A percentile compares a stretch with the other conserved stretches of the same genome.
phyloP scores from a whole-genome alignment of 2,797 vertebrate species.

The Sarcophilus harrisii region DNA sequence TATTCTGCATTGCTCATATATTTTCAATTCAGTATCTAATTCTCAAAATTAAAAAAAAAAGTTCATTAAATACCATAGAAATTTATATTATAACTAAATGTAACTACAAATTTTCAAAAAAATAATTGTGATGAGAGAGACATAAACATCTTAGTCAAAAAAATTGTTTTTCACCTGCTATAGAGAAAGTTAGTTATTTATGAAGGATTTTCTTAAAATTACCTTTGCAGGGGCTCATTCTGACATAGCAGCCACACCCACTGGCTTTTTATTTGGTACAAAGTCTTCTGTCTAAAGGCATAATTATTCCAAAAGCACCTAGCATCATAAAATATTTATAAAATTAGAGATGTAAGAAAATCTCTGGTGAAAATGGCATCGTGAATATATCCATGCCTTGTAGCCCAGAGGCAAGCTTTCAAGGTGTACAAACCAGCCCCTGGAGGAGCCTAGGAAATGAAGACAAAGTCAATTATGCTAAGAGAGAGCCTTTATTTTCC shows the following conservation, averaged over 20 bases:
- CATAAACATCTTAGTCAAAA: not conserved
- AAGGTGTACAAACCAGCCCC: constrained; percentile 57
- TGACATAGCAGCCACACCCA: not conserved
- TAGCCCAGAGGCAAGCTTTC: constrained; percentile 69
- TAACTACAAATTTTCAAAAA: not conserved
- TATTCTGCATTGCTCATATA: not conserved
- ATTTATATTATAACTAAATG: not conserved
- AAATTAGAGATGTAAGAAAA: constrained; percentile 12
- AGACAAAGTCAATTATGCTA: constrained; percentile 71
- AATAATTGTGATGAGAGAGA: not conserved
- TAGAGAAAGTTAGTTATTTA: not conserved
- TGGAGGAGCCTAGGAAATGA: constrained; percentile 66
- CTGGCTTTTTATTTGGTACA: constrained; percentile 4
- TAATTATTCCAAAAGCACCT: constrained; percentile 64
- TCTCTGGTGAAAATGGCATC: not conserved
- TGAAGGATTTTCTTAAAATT: not conserved
- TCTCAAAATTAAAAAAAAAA: not conserved
- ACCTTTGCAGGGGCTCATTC: not conserved
- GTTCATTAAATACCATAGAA: not conserved
- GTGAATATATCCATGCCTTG: constrained; percentile 37
- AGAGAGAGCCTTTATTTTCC: constrained; percentile 68
- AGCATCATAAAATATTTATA: constrained; percentile 51
- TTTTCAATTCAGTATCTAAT: not conserved
- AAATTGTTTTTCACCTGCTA: not conserved
- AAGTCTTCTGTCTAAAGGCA: not conserved